phyloP scores from a whole-genome alignment of 2,888 invertebrate genomes.

The Thelaira solivaga region DNA sequence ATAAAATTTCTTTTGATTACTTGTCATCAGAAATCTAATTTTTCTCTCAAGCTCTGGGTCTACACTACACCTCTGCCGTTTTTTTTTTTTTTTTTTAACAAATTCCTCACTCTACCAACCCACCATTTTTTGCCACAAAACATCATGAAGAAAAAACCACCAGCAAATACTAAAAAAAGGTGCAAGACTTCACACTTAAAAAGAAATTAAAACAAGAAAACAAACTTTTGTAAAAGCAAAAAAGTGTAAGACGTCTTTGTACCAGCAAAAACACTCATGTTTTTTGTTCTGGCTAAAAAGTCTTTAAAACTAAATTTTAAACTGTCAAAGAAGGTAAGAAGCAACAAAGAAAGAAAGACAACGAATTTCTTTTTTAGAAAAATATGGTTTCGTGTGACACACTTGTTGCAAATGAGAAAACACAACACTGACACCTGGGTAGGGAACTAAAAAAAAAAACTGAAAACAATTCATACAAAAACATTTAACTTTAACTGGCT shows the following conservation, averaged over 20 bases:
- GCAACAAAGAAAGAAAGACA: no score
- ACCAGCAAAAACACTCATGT: conserved; percentile 5
- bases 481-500: background rate
- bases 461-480: background rate
- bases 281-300: conserved; percentile 42
- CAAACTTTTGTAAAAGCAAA: conserved; percentile 12
- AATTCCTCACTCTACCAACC: background rate
- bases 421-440: background rate
- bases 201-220: conserved; percentile 48
- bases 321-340: background rate
- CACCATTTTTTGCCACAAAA: background rate
- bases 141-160: conserved; percentile 11
- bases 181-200: conserved; percentile 61
- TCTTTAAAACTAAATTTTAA: conserved; percentile 29
- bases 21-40: no score
- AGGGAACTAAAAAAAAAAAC: background rate
- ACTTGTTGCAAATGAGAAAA: conserved; percentile 37
- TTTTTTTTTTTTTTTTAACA: background rate
- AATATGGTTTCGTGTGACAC: conserved; percentile 58
- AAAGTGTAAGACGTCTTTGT: background rate
- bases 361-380: conserved; percentile 21
- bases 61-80: background rate
- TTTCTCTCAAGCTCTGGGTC: no score
- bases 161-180: conserved; percentile 39
- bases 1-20: no score